These are phyloP conservation scores for Glaucidium brasilianum DNA, from an alignment of 2,113 vertebrate genomes.

Conservation along the genomic window DNA sequence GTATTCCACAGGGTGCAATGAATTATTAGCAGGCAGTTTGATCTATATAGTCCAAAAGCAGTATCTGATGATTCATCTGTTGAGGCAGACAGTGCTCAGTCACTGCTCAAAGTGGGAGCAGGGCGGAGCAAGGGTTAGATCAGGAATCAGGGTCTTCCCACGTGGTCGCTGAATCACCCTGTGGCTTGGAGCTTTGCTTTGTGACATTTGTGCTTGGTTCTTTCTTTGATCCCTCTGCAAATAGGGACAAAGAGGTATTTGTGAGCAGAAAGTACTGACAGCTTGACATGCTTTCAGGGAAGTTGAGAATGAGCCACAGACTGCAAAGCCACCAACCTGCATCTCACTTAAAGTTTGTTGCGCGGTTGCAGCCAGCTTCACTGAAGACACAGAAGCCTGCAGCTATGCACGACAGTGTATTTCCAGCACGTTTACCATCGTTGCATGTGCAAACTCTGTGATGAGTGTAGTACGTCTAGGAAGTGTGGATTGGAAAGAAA, in stretches of 20 bases:
- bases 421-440: not conserved
- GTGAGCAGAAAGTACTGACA: not conserved
- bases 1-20: not conserved
- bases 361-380: not conserved
- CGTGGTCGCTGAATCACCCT: not conserved
- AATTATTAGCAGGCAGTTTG: not conserved
- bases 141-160: not conserved
- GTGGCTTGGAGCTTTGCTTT: not conserved
- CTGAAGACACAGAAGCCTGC: not conserved
- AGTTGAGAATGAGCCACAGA: not conserved
- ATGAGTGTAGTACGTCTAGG: not conserved
- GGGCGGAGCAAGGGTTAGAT: not conserved
- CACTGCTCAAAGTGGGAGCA: too few relatives aligned
- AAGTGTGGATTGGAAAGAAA: not conserved
- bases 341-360: not conserved
- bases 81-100: not conserved
- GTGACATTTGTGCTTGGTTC: not conserved
- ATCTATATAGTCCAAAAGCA: not conserved
- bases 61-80: not conserved
- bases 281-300: not conserved
- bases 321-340: not conserved
- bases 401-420: fast-evolving
- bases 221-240: not conserved
- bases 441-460: not conserved
- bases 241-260: not conserved